Conservation (phyloP, 2,888 invertebrate genomes). For the Lordiphosa fenestrarum region DNA sequence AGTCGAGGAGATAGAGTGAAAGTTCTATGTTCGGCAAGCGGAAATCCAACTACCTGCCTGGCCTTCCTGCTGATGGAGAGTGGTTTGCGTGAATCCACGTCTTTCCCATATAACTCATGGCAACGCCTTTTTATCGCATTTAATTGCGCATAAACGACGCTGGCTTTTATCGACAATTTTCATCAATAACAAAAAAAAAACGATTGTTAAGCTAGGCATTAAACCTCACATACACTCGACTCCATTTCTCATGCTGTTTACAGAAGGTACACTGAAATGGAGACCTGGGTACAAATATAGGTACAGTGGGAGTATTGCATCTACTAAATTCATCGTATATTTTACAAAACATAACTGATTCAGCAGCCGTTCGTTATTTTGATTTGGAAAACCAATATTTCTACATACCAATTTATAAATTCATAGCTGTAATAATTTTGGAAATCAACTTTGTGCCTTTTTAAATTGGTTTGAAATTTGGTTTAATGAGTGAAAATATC, state of each 20-base stretch:
- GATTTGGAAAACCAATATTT: too few species aligned
- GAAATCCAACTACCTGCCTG: background rate
- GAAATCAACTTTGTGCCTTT: too few species aligned
- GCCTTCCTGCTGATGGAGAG: too few species aligned
- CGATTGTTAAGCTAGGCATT: conserved; percentile 33
- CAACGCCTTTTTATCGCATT: conserved; percentile 44
- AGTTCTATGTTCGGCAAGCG: background rate
- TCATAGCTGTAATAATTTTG: too few species aligned
- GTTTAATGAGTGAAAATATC: too few species aligned
- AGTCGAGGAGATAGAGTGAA: background rate
- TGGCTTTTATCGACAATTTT: conserved; percentile 56
- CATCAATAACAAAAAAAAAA: conserved; percentile 51
- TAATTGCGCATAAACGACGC: conserved; percentile 60
- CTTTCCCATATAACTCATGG: conserved; percentile 38
- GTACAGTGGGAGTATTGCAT: too few species aligned
- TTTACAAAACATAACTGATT: too few species aligned
- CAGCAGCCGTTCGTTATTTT: too few species aligned
- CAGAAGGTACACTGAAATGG: background rate
- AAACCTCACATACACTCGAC: conserved; percentile 19
- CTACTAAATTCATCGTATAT: too few species aligned
- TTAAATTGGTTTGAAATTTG: too few species aligned
- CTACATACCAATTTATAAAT: too few species aligned
- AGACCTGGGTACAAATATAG: too few species aligned
- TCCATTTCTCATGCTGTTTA: background rate
- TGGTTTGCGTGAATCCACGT: conserved; percentile 19